phyloP scores from a whole-genome alignment of 2,888 invertebrate species.

The Gari tellinella region DNA sequence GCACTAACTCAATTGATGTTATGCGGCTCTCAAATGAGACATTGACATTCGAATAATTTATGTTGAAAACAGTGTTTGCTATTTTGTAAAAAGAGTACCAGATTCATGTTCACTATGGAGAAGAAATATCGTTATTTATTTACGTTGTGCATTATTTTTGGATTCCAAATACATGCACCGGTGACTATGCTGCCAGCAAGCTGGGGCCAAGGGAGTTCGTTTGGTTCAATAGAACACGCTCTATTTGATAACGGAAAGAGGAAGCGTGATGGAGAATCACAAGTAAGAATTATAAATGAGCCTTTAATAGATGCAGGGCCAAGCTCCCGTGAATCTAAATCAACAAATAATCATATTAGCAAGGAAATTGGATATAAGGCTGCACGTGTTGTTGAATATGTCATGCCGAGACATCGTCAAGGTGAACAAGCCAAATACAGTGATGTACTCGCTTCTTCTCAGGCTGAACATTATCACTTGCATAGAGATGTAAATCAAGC shows the following conservation, averaged over 20 bases:
- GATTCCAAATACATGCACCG: slow-evolving; percentile 48
- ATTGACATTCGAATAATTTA: not conserved
- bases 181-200: slow-evolving; percentile 56
- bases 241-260: too few species aligned
- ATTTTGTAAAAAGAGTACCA: not conserved
- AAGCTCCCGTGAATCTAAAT: slow-evolving; percentile 3
- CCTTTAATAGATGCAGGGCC: too few species aligned
- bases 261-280: too few species aligned
- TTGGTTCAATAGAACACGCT: too few species aligned
- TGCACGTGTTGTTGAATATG: slow-evolving; percentile 25
- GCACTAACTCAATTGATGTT: not conserved
- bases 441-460: slow-evolving; percentile 23
- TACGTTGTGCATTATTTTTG: slow-evolving; percentile 35
- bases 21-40: not conserved
- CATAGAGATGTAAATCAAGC: slow-evolving; percentile 46
- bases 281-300: too few species aligned
- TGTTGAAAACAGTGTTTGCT: not conserved
- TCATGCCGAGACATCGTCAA: slow-evolving; percentile 11
- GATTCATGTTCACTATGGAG: slow-evolving; percentile 25
- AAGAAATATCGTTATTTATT: slow-evolving; percentile 28
- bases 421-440: slow-evolving; percentile 3
- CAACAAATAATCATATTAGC: slow-evolving; percentile 3
- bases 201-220: not conserved
- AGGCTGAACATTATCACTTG: slow-evolving; percentile 16
- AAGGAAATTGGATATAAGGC: slow-evolving; percentile 11